Base-by-base conservation (phyloP, 2,113 vertebrate species). In the Takifugu bimaculatus region DNA sequence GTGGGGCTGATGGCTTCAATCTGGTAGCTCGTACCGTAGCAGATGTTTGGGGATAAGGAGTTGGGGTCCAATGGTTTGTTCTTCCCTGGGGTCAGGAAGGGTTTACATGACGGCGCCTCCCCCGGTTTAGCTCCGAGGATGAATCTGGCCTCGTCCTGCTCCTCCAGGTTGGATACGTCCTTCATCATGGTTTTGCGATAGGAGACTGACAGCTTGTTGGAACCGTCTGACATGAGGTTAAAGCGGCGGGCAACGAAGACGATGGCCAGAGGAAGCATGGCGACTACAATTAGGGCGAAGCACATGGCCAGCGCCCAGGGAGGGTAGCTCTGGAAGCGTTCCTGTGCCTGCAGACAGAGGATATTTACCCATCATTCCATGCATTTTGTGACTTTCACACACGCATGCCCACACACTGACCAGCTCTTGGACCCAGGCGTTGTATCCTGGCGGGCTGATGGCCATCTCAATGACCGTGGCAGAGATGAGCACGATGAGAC, bases 131-230 rank as follows among this genome's bases (percentile, higher is more conserved):
- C 92, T 35, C 84, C 62, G 0, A 98, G 92, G 80, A 99, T 98
- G 88, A 93, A 98, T 65, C 94, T 93, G 1, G 94, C 93, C 89
- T 98, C 96, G 0, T 98, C 94, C 0, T 94, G 94, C 75, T 97
- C 94, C 73, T 98, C 96, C 84, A 99, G 72, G 82, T 93, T 98
- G 80, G 97, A 99, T 44, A 97, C 94, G 85, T 99, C 97, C 82
- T 98, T 98, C 93, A 98, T 96, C 93, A 98, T 96, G 72, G 93
- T 93, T 81, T 97, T 96, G 78, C 95, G 94, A 85, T 98, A 98
- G 62, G 96, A 94, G 75, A 99, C 97, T 0, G 95, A 98, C 29
- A 98, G 92, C 70, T 95, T 93, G 43, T 98, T 99, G 91, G 96
- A 98, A 70, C 96, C 96, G 0, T 98, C 96, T 0, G 96, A 94